A percentile compares a stretch with the other conserved stretches of the same genome.
Evolutionary conservation across 2,797 vertebrate genomes (phyloP).

Genomic region (Hafferia zeledoni): DNA sequence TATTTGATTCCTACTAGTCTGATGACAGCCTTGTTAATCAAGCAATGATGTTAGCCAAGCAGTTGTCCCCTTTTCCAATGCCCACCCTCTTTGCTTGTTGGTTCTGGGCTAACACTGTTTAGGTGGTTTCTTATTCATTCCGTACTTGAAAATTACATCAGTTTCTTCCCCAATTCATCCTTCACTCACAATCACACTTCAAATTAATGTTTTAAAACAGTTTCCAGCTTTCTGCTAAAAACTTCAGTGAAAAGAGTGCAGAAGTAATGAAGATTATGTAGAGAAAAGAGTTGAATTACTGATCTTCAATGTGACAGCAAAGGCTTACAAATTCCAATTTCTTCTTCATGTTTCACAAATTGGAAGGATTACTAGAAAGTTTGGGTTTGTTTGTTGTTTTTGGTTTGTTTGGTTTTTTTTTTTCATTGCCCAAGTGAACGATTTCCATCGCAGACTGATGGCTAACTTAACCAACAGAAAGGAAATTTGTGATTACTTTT

Average conservation of each 20-base stretch:
- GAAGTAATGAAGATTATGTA: not conserved
- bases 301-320: not conserved
- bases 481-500: not conserved
- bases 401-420: not conserved
- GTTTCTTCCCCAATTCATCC: not conserved
- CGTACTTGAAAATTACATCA: not conserved
- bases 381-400: too few species aligned
- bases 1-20: not conserved
- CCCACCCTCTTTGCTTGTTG: not conserved
- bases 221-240: not conserved
- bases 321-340: not conserved
- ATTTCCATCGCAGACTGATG: not conserved
- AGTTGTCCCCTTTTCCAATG: not conserved
- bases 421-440: not conserved
- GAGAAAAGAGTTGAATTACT: not conserved
- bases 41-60: not conserved
- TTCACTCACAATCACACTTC: not conserved
- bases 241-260: not conserved
- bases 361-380: not conserved
- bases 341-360: not conserved
- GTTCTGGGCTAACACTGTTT: not conserved
- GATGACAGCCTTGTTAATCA: not conserved
- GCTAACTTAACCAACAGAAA: not conserved
- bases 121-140: not conserved
- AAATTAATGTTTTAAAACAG: not conserved